phyloP scores from a whole-genome alignment of 2,797 vertebrate genomes.

The Syngnathus rostellatus region DNA sequence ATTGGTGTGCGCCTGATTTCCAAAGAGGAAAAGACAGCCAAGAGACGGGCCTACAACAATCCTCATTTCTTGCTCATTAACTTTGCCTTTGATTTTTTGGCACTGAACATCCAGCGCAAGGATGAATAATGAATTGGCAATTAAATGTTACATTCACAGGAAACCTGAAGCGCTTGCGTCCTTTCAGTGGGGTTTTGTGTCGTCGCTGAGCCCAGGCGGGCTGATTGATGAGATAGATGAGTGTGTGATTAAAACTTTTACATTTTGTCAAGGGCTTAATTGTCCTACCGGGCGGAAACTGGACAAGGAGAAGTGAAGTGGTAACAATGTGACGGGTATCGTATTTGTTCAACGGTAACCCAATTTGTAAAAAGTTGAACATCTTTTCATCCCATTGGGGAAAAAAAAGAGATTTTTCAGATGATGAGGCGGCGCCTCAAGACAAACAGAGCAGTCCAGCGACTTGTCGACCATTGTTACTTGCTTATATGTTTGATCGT shows the following conservation, averaged over 20 bases:
- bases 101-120: constrained; percentile 45
- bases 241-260: constrained; percentile 12
- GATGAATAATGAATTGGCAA: constrained; percentile 66
- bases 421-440: no score
- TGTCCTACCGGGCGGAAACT: background rate
- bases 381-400: no score
- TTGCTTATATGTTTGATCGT: background rate
- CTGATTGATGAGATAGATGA: constrained; percentile 44
- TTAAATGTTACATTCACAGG: constrained; percentile 62
- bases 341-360: background rate
- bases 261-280: background rate
- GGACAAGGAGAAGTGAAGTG: background rate
- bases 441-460: no score
- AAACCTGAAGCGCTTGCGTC: constrained; percentile 50
- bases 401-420: background rate
- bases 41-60: constrained; percentile 44
- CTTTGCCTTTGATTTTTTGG: constrained; percentile 57
- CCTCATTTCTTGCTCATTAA: constrained; percentile 57
- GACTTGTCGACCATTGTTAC: no score
- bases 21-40: constrained; percentile 8
- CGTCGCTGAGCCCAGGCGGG: background rate
- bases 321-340: background rate
- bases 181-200: constrained; percentile 16
- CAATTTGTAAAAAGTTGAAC: background rate
- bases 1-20: constrained; percentile 20